These are phyloP conservation scores for Equus przewalskii DNA, from an alignment of 2,113 vertebrate species.

Conservation along the genomic window DNA sequence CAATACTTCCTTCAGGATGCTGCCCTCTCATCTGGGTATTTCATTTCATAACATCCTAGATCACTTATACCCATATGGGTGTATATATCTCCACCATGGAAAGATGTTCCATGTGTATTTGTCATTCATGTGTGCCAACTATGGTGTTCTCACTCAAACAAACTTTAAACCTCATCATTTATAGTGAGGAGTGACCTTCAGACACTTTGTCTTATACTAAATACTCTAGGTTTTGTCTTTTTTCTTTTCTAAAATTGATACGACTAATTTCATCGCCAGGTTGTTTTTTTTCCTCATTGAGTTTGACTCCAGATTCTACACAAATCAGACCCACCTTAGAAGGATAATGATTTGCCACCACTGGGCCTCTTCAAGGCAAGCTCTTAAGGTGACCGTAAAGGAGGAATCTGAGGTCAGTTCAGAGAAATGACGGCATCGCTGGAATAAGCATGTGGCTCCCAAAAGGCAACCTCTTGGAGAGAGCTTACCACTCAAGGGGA, in stretches of 20 bases:
- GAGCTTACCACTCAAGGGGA: background rate
- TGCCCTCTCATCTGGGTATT: background rate
- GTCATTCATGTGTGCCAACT: accelerated
- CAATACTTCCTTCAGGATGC: background rate
- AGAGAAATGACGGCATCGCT: background rate
- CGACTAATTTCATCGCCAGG: background rate
- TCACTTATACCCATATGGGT: background rate
- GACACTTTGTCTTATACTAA: background rate
- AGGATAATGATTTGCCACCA: background rate
- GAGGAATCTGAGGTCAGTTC: background rate
- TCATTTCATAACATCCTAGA: background rate
- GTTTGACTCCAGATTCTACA: background rate
- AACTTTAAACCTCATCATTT: background rate
- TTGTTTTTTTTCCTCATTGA: background rate
- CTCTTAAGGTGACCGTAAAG: background rate
- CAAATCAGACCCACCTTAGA: background rate
- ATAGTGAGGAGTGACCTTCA: background rate
- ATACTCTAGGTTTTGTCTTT: background rate
- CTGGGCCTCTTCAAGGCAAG: background rate
- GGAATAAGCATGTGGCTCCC: background rate
- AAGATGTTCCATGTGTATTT: background rate
- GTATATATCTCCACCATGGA: background rate
- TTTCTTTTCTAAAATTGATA: background rate
- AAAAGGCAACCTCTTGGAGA: background rate
- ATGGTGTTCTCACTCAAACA: background rate